Evolutionary conservation across 2,888 invertebrate species (phyloP), one percentile per base, ranked within the genome.

Genomic region (Hirtodrosophila trivittata): DNA sequence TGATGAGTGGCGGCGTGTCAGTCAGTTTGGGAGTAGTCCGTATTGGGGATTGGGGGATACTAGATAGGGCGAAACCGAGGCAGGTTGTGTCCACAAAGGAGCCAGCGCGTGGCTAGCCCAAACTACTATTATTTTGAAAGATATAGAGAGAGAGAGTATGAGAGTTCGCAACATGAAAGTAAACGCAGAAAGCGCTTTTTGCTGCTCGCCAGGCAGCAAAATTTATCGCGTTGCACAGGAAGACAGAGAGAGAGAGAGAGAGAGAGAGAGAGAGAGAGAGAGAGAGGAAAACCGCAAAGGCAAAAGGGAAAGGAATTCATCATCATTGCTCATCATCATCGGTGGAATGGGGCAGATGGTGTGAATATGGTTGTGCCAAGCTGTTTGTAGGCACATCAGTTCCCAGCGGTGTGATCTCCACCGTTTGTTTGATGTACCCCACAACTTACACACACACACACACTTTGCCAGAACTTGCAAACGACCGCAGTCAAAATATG

Each of bases 241-340:
- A 9, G 30, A 10, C 4, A 4, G 6, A 37, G 42, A 12, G 32
- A 46, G 26, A 54, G 8, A 3, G 7, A 8, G 43, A 57, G 50
- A 59, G 39, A 9, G 18, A 14, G 25, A 4, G 8, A 26, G 42
- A 16, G 32, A 46, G 28, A 54, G 9, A 3, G 8, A 7, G n/a
- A 1, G 0, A n/a, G 6, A 21, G 18, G 7, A 42, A 25, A 50
- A 28, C 49, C 16, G 33, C 38, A 43, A 77, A 75, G 64, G 68
- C 77, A 65, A 54, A 28, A 28, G 28, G 75, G 64, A 86, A 80
- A 72, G 54, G 77, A 86, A 80, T 80, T 84, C 80, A 86, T 80
- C 80, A 80, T 76, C 84, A 63, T 65, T 67, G 80, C 76, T 71
- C 77, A 60, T 66, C 65, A 60, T 76, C 73, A 71, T 65, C 57